Evolutionary conservation across 2,113 vertebrate genomes (phyloP).

Genomic region (Acinonyx jubatus): DNA sequence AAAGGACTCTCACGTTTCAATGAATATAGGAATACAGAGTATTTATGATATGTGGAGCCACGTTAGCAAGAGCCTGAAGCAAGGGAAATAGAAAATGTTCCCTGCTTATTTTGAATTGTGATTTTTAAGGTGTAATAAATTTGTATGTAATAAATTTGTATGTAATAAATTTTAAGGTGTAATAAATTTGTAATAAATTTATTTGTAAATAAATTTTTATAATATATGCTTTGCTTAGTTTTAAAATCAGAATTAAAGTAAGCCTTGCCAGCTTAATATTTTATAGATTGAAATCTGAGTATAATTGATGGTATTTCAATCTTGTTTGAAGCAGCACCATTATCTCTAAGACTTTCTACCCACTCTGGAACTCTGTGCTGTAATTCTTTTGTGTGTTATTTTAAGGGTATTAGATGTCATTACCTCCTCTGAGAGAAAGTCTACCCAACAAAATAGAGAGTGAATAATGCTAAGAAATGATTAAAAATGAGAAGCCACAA

Average conservation of each 20-base stretch:
- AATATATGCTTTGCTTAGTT: not conserved
- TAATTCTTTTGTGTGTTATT: constrained; percentile 3
- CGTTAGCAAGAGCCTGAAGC: not conserved
- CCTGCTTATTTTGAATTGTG: constrained; percentile 35
- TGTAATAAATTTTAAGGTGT: not conserved
- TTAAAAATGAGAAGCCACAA: constrained; percentile 27
- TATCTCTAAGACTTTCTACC: not conserved
- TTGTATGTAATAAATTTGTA: not conserved
- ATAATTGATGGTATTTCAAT: constrained; percentile 1
- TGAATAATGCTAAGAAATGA: constrained; percentile 15
- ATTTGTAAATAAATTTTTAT: no score
- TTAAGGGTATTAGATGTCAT: not conserved
- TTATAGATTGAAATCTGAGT: constrained; percentile 39
- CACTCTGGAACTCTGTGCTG: not conserved
- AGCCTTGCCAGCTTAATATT: not conserved
- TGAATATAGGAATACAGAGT: not conserved
- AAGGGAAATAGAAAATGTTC: not conserved
- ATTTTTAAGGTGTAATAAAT: not conserved
- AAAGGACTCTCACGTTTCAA: not conserved
- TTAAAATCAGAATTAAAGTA: constrained; percentile 46
- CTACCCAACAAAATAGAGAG: not conserved
- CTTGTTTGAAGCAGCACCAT: not conserved
- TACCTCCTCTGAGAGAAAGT: not conserved
- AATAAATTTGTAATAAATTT: constrained; percentile 9
- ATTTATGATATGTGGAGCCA: not conserved